Conservation (phyloP, 2,113 vertebrate species). For the Anoplopoma fimbria region DNA sequence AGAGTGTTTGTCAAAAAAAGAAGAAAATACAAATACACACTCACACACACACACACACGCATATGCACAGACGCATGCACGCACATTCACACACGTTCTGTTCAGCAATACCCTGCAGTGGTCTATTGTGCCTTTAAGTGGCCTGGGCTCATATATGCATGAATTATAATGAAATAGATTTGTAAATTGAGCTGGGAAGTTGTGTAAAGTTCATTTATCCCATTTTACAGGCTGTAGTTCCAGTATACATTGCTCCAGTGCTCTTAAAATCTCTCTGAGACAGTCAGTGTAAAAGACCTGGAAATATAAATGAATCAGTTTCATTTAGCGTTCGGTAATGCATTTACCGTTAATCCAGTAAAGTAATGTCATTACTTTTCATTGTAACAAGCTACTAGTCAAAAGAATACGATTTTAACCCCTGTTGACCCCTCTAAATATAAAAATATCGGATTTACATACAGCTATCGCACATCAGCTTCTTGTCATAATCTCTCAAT, state of each 20-base stretch:
- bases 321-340: conserved; percentile 47
- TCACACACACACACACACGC: conserved; percentile 12
- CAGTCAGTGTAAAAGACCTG: conserved; percentile 48
- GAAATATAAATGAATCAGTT: conserved; percentile 25
- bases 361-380: conserved; percentile 36
- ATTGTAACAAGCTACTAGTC: neutral
- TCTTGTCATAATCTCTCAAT: neutral
- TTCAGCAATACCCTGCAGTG: conserved; percentile 87
- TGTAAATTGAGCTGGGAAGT: conserved; percentile 28
- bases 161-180: conserved; percentile 40
- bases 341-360: conserved; percentile 27
- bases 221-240: conserved; percentile 4
- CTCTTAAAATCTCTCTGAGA: conserved; percentile 53
- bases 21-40: conserved; percentile 79
- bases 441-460: conserved; percentile 15
- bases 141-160: conserved; percentile 63
- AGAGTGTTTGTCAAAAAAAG: conserved; percentile 93
- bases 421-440: neutral
- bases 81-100: conserved; percentile 64
- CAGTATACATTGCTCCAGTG: conserved; percentile 17
- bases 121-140: conserved; percentile 70
- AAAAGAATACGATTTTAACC: neutral
- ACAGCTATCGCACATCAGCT: conserved; percentile 4
- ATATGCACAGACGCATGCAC: conserved; percentile 8
- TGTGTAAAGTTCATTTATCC: conserved; percentile 30